These are phyloP conservation scores for Pica pica DNA, from an alignment of 2,113 vertebrate genomes.

Conservation along the genomic window DNA sequence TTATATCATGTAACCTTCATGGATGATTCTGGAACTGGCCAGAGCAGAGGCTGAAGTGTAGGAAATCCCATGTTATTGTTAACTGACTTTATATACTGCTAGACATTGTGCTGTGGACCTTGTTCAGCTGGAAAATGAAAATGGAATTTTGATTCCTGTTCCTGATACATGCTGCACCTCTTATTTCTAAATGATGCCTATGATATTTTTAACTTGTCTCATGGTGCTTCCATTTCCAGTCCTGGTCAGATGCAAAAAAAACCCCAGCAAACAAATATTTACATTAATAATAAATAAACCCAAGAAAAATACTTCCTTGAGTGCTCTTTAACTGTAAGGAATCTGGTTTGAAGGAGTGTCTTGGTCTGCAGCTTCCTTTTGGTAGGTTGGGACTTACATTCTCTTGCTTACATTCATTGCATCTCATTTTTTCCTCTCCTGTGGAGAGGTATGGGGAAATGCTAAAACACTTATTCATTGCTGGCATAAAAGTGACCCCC, in stretches of 20 bases:
- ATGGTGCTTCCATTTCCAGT: neutral
- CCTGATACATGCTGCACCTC: neutral
- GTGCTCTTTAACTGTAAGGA: neutral
- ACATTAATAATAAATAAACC: neutral
- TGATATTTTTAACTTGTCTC: neutral
- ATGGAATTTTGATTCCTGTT: neutral
- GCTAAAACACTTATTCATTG: neutral
- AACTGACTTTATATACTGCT: neutral
- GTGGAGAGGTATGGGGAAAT: neutral
- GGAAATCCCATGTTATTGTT: neutral
- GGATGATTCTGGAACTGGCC: neutral
- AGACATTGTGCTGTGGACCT: neutral
- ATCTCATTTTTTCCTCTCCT: neutral
- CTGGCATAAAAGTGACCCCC: neutral
- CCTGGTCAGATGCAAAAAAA: neutral
- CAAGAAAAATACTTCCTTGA: neutral
- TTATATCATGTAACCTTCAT: neutral
- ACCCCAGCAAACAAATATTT: neutral
- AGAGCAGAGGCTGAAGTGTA: neutral
- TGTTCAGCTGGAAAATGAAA: neutral
- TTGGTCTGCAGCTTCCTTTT: neutral
- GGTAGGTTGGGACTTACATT: neutral
- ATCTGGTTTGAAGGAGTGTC: neutral
- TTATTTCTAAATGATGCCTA: neutral
- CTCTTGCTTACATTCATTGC: neutral